Conservation (phyloP, 1,140 invertebrate genomes). For the Zaprionus capensis region DNA sequence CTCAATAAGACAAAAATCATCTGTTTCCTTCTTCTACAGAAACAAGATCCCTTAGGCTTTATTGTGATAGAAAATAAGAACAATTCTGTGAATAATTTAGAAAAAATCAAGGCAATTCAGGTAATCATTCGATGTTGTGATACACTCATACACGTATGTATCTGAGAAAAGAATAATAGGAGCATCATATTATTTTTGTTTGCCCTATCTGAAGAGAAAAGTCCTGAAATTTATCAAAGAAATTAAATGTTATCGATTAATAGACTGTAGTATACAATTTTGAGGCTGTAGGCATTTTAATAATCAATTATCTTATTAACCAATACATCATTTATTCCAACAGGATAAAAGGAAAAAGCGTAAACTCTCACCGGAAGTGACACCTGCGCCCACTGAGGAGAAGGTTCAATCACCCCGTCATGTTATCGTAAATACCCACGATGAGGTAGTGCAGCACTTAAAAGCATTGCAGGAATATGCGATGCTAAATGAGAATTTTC, state of each 20-base stretch:
- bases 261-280: too few species aligned
- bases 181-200: too few species aligned
- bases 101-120: background rate
- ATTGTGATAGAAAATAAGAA: constrained; percentile 1
- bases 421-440: constrained; percentile 26
- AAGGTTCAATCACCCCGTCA: constrained; percentile 8
- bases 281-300: too few species aligned
- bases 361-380: background rate
- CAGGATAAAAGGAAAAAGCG: constrained; percentile 14
- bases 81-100: background rate
- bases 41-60: background rate
- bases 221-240: too few species aligned
- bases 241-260: too few species aligned
- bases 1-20: background rate
- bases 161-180: too few species aligned
- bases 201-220: too few species aligned
- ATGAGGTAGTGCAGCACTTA: constrained; percentile 53
- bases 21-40: background rate
- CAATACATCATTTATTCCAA: background rate
- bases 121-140: constrained; percentile 5
- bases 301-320: background rate
- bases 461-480: constrained; percentile 65
- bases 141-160: too few species aligned
- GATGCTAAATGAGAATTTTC: constrained; percentile 66
- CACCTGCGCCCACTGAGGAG: background rate